Conservation (phyloP, 2,888 invertebrate genomes). For the Adelphocoris suturalis region DNA sequence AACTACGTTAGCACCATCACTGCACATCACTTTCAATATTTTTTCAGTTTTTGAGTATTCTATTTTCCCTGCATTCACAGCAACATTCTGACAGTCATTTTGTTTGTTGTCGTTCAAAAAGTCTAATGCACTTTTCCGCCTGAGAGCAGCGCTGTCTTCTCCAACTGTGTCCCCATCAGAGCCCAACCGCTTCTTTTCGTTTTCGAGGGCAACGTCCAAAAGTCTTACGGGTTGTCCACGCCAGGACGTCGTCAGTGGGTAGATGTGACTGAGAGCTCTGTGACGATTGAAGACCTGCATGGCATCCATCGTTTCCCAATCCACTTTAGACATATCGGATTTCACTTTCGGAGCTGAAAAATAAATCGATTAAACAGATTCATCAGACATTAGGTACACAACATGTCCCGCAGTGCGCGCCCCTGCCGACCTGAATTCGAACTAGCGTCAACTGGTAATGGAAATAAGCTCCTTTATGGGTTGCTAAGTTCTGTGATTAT, state of each 20-base stretch:
- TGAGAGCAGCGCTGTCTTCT: not conserved
- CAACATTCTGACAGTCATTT: constrained; percentile 51
- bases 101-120: constrained; percentile 74
- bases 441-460: no score
- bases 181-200: not conserved
- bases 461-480: no score
- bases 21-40: constrained; percentile 84
- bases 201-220: constrained; percentile 80
- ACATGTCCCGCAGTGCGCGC: no score
- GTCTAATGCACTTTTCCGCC: constrained; percentile 73
- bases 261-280: constrained; percentile 85
- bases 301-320: constrained; percentile 85
- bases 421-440: no score
- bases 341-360: constrained; percentile 88
- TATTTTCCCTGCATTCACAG: constrained; percentile 52
- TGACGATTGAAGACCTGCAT: constrained; percentile 85
- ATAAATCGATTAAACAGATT: constrained; percentile 67
- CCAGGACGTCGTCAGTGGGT: constrained; percentile 83
- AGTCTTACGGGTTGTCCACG: constrained; percentile 83
- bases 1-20: constrained; percentile 83
- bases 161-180: not conserved
- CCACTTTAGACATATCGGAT: constrained; percentile 82
- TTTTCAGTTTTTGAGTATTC: constrained; percentile 82
- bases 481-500: no score
- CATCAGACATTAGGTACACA: no score